Conservation (phyloP, 1,140 invertebrate genomes). For the Aphaenogaster rudis region DNA sequence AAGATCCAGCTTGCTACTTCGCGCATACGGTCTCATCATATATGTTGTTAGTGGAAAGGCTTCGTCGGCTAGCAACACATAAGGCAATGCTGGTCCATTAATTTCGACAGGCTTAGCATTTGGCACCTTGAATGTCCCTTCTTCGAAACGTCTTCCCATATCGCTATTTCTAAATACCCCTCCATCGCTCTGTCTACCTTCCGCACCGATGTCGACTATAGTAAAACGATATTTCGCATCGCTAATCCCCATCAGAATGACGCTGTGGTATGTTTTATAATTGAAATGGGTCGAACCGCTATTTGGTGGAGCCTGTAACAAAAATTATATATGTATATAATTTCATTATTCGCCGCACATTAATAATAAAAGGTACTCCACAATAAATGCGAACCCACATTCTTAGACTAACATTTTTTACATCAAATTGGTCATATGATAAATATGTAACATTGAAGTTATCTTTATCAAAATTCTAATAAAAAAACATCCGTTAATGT, state of each 20-base stretch:
- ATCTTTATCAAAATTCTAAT: not conserved
- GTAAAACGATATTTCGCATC: not conserved
- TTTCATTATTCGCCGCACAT: too few relatives aligned
- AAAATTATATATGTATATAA: not conserved
- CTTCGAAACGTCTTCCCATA: not conserved
- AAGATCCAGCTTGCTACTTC: not conserved
- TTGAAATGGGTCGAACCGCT: conserved; percentile 12
- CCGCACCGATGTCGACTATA: conserved; percentile 5
- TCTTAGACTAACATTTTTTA: not conserved
- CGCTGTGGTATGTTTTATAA: conserved; percentile 8
- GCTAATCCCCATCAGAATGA: not conserved
- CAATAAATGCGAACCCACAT: too few relatives aligned
- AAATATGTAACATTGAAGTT: not conserved
- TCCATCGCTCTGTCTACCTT: conserved; percentile 5
- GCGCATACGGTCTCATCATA: not conserved
- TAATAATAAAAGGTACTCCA: too few relatives aligned
- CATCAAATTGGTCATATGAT: not conserved
- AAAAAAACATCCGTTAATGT: not conserved
- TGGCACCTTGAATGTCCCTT: not conserved
- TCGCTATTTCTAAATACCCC: not conserved
- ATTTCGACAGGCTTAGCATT: not conserved
- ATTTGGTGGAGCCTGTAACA: conserved; percentile 17
- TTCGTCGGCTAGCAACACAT: too few relatives aligned
- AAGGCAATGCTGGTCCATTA: not conserved
- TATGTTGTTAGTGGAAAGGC: not conserved